Evolutionary conservation across 2,888 invertebrate genomes (phyloP), one percentile per base, ranked within the genome.

Genomic region (Oscheius sp.): DNA sequence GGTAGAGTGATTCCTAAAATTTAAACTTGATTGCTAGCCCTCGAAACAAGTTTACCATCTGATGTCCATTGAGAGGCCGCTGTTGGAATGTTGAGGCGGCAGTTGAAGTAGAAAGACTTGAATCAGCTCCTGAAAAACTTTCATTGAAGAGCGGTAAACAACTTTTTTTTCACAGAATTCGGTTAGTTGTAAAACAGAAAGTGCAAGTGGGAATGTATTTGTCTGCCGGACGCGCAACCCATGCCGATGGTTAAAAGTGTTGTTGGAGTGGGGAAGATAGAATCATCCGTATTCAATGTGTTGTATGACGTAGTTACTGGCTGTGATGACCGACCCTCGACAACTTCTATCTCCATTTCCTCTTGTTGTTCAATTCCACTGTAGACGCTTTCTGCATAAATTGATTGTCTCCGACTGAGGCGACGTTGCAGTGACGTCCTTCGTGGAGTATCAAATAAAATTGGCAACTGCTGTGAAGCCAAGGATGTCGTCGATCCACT

Each of bases 381-480:
- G 35, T 79, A 81, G 56, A 81, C 69, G 53, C 81, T 76, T 35
- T 81, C 81, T 1, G 75, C 72, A 59, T 80, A 78, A 12, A 80
- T 72, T 6, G 78, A 78, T 59, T 80, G 78, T 41, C 80, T 66
- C 27, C 80, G 69, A 59, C 80, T 80, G 12, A 78, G 73, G 41
- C 77, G 69, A 66, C 80, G 59, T 46, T 66, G 75, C 13, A 78
- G 74, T n/a, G 77, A 75, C 13, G 77, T 78, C 6, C 77, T 58
- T 52, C 74, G 72, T 18, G 75, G 64, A 2, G 75, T 59, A 25
- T 64, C 71, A n/a, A 75, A 73, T 16, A 78, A 68, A 13, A 77
- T 77, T 23, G 78, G 78, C 18, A 80, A 61, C 9, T 72, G 61
- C 55, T 73, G 74, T 13, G 80, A 80, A 16, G 13, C 72, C 68